A percentile compares a stretch with the other conserved stretches of the same genome.
Conservation (phyloP, 1,140 invertebrate species). For the Aphidius ervi region DNA sequence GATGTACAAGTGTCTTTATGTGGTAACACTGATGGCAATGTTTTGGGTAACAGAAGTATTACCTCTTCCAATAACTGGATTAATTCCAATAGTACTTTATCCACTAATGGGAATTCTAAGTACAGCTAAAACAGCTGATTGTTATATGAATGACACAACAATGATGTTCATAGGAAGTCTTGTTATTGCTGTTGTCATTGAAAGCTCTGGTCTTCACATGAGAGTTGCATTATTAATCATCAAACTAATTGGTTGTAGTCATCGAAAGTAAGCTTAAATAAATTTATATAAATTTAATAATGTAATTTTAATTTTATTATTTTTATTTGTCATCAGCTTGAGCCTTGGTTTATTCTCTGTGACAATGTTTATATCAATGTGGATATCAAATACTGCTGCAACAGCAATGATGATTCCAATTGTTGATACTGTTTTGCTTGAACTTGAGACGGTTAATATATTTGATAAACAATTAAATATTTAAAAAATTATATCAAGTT, state of each 20-base stretch:
- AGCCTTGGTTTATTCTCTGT: conserved; percentile 58
- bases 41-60: conserved; percentile 67
- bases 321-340: conserved; percentile 32
- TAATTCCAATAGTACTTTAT: conserved; percentile 62
- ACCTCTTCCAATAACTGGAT: conserved; percentile 61
- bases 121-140: conserved; percentile 53
- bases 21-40: conserved; percentile 60
- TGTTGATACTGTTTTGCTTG: conserved; percentile 54
- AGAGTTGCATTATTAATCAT: conserved; percentile 61
- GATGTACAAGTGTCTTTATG: conserved; percentile 56
- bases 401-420: conserved; percentile 65
- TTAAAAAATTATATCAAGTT: neutral
- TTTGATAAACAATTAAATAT: neutral
- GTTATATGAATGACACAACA: conserved; percentile 63
- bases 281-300: neutral
- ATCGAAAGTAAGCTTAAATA: conserved; percentile 39
- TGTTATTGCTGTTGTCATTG: conserved; percentile 63
- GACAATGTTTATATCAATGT: conserved; percentile 62
- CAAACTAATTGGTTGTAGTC: conserved; percentile 57
- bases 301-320: neutral
- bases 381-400: conserved; percentile 63
- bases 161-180: conserved; percentile 62
- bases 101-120: conserved; percentile 58
- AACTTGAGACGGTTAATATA: conserved; percentile 47
- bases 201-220: conserved; percentile 63